Percentiles rank a stretch among this genome's conserved stretches.
Conservation (phyloP, 1,140 invertebrate species). For the Carcinoscorpius rotundicauda region DNA sequence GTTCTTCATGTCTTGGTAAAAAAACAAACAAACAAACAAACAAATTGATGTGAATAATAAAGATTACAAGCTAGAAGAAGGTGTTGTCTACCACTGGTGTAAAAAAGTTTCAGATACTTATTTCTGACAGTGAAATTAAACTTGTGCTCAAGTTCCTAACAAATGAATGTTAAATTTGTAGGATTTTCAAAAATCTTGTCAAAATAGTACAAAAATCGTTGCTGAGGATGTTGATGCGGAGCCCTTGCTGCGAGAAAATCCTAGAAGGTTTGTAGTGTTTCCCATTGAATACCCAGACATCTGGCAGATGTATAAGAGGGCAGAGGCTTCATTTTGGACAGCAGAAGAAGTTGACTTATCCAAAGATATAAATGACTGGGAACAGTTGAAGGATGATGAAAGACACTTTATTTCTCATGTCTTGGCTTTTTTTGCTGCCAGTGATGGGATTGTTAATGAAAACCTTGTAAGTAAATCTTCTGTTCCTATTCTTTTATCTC, state of each 20-base stretch:
- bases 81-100: no score
- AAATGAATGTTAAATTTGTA: no score
- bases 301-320: constrained; percentile 98
- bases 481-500: neutral
- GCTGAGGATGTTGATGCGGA: constrained; percentile 37
- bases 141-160: no score
- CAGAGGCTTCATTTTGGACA: constrained; percentile 98
- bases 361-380: constrained; percentile 82
- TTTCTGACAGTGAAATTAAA: no score
- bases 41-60: no score
- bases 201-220: no score
- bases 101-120: no score
- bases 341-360: constrained; percentile 90
- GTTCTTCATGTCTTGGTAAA: no score
- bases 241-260: constrained; percentile 80
- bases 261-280: constrained; percentile 86
- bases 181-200: no score
- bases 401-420: constrained; percentile 93
- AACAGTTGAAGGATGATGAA: constrained; percentile 66
- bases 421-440: constrained; percentile 97
- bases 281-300: constrained; percentile 89
- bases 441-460: constrained; percentile 99
- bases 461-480: constrained; percentile 53
- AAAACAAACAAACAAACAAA: no score
- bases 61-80: no score